Percentiles rank a stretch among this genome's conserved stretches.
Conservation (phyloP, 2,797 vertebrate species). For the Enteromius thamalakanensis region DNA sequence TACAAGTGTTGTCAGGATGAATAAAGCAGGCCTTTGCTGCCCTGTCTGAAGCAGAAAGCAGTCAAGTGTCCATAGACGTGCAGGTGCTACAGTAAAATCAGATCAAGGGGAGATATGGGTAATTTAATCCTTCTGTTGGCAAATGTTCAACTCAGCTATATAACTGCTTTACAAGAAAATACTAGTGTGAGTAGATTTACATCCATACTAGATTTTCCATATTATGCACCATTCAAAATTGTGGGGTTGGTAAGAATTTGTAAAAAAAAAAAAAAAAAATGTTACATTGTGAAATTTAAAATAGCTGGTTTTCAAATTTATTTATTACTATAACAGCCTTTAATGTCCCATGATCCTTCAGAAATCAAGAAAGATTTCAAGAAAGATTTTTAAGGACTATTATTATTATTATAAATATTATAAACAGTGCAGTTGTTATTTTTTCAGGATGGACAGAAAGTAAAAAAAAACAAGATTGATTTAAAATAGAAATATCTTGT, state of each 20-base stretch:
- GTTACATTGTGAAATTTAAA: slow-evolving; percentile 7
- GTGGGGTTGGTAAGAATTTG: not conserved
- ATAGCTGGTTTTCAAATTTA: not conserved
- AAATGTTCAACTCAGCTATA: slow-evolving; percentile 4
- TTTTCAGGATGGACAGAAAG: not conserved
- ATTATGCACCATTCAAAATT: not conserved
- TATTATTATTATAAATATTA: not conserved
- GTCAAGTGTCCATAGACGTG: slow-evolving; percentile 23
- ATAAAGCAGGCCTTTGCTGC: slow-evolving; percentile 26
- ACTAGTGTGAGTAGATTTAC: not conserved
- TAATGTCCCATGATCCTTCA: not conserved
- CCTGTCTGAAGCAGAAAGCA: not conserved
- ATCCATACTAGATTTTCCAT: not conserved
- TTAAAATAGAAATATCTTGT: not conserved
- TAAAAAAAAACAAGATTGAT: not conserved
- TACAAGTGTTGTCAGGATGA: slow-evolving; percentile 15
- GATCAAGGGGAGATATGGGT: slow-evolving; percentile 37
- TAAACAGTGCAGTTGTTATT: not conserved
- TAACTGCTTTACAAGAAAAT: not conserved
- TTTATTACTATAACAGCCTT: not conserved
- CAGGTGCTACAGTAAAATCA: slow-evolving; percentile 42
- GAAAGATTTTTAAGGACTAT: not conserved
- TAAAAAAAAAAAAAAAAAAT: not conserved
- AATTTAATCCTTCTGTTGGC: slow-evolving; percentile 33
- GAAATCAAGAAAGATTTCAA: not conserved